Evolutionary conservation across 2,888 invertebrate genomes (phyloP).

Genomic region (Isotomurus palustris): DNA sequence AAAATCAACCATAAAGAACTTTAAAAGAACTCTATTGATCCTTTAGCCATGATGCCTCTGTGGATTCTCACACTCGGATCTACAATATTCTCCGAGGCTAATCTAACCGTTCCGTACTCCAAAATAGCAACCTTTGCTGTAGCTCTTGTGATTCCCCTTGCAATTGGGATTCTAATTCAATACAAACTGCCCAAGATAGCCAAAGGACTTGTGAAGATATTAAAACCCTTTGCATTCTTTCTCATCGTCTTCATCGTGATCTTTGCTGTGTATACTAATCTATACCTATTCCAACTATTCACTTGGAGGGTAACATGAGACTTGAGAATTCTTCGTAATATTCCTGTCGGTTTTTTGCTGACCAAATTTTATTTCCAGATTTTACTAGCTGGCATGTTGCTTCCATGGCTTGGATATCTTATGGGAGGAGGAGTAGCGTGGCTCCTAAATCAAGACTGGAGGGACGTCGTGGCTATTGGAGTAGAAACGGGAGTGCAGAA

Average conservation of each 20-base stretch:
- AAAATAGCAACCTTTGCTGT: conserved; percentile 70
- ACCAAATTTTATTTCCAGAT: no score
- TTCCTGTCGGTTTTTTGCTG: no score
- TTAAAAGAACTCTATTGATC: no score
- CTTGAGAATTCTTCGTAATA: no score
- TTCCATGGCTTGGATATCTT: conserved; percentile 77
- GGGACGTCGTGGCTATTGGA: conserved; percentile 76
- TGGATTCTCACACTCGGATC: conserved; percentile 86
- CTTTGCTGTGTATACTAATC: conserved; percentile 83
- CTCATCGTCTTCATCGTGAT: conserved; percentile 76
- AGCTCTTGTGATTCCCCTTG: conserved; percentile 71
- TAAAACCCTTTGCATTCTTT: conserved; percentile 77
- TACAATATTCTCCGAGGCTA: conserved; percentile 65
- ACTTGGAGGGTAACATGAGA: no score
- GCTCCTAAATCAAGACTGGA: conserved; percentile 58
- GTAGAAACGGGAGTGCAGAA: conserved; percentile 93
- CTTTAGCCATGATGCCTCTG: conserved; percentile 81
- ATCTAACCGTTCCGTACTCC: conserved; percentile 70
- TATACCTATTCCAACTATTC: conserved; percentile 82
- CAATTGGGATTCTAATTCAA: conserved; percentile 65
- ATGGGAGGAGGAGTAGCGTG: conserved; percentile 64
- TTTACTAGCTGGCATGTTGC: conserved; percentile 68
- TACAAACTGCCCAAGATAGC: conserved; percentile 64
- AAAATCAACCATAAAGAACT: no score
- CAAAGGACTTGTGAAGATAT: conserved; percentile 66